These are phyloP conservation scores for Nymphalis io DNA, from an alignment of 1,140 invertebrate species.

Conservation along the genomic window DNA sequence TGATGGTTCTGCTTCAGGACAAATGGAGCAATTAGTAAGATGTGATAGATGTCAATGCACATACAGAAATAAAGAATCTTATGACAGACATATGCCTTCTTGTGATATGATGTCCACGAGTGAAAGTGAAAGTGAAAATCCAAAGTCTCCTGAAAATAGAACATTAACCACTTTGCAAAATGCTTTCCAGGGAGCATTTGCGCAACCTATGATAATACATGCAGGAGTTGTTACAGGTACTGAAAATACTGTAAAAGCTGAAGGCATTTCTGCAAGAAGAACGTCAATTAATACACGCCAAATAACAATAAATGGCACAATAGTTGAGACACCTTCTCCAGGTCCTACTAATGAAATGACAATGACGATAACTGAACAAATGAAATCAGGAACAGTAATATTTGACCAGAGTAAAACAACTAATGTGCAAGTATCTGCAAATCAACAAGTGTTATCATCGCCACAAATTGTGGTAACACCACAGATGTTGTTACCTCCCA, in stretches of 20 bases:
- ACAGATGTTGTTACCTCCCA: slow-evolving; percentile 74
- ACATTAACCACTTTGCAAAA: slow-evolving; percentile 78
- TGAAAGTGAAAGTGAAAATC: slow-evolving; percentile 86
- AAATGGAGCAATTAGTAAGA: slow-evolving; percentile 87
- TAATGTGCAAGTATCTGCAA: slow-evolving; percentile 70
- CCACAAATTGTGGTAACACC: slow-evolving; percentile 78
- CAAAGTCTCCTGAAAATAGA: slow-evolving; percentile 79
- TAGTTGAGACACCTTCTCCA: slow-evolving; percentile 78
- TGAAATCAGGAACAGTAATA: slow-evolving; percentile 75
- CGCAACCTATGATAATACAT: slow-evolving; percentile 78
- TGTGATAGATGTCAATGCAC: slow-evolving; percentile 93
- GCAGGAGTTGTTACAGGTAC: slow-evolving; percentile 70
- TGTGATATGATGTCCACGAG: slow-evolving; percentile 90
- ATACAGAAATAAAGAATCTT: slow-evolving; percentile 93
- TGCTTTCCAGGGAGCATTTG: slow-evolving; percentile 75
- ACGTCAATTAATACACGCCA: slow-evolving; percentile 79
- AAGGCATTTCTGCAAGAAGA: slow-evolving; percentile 72
- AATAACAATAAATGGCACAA: slow-evolving; percentile 80
- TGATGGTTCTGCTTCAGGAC: slow-evolving; percentile 62
- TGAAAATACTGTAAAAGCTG: slow-evolving; percentile 75
- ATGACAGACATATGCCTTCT: slow-evolving; percentile 88
- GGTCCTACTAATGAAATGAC: slow-evolving; percentile 77
- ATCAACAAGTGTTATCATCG: slow-evolving; percentile 75
- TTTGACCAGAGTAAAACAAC: slow-evolving; percentile 74
- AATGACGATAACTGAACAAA: slow-evolving; percentile 77